Evolutionary conservation across 2,113 vertebrate species (phyloP), one percentile per base, ranked within the genome.

Genomic region (Dicentrarchus labrax): DNA sequence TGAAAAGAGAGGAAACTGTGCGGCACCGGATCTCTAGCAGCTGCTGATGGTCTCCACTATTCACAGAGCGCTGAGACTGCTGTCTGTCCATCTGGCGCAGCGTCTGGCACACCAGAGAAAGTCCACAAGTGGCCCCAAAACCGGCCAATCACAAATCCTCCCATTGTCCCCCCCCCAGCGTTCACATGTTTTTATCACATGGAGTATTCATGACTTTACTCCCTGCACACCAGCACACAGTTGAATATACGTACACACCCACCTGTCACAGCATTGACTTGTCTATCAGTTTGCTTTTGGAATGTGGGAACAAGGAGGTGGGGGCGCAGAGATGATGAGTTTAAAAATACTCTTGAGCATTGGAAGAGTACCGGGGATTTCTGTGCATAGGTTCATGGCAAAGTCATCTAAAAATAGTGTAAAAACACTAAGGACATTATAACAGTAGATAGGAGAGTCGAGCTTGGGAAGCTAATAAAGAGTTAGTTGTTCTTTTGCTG

Each of bases 331-430:
- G 86, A 82, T 78, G 80, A 91, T 88, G 72, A 83, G 83, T 89
- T 90, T 93, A 93, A 84, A 94, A 93, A 94, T 94, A 93, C 74
- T 72, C 83, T 4, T 6, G 71, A 83, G 87, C 59, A 5, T 57
- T 85, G 75, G 77, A 86, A 71, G 85, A 83, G 68, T 76, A 73
- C 53, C 0, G 15, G 72, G 73, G 61, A 83, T 89, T 86, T 90
- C 80, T 89, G 80, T 36, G 54, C 62, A 71, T 72, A 84, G 76
- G 85, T 88, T 88, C 11, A 41, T 74, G 68, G 47, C 91, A 93
- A 92, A 92, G 92, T 92, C 88, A 80, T 91, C 90, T 89, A 91
- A 91, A 87, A 89, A 92, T 92, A 94, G 82, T 17, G 0, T 62
- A 76, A 86, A 86, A 88, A 88, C 88, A 89, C 76, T 73, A 66